These are phyloP conservation scores for Musca domestica DNA, from an alignment of 1,140 invertebrate genomes.

Conservation along the genomic window DNA sequence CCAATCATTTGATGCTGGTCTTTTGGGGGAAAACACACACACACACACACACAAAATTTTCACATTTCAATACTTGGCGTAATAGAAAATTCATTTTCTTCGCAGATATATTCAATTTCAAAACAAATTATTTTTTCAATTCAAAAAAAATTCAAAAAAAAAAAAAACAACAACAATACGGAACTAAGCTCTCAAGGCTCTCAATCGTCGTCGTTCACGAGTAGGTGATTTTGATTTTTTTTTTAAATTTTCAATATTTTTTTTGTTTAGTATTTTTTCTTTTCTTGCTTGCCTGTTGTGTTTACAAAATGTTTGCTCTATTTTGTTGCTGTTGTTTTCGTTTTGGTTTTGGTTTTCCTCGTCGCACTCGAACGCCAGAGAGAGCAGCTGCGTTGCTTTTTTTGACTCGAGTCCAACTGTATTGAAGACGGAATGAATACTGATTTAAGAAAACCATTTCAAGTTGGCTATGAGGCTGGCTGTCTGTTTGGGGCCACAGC, in stretches of 20 bases:
- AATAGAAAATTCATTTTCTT: background rate
- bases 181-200: conserved; percentile 2
- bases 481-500: background rate
- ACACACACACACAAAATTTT: too few species aligned
- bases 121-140: conserved; percentile 13
- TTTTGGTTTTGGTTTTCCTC: background rate
- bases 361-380: background rate
- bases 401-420: conserved; percentile 14
- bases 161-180: conserved; percentile 21
- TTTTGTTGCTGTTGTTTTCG: background rate
- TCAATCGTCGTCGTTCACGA: too few species aligned
- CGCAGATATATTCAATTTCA: too few species aligned
- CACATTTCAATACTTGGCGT: too few species aligned
- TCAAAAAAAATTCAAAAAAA: background rate
- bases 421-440: conserved; percentile 48
- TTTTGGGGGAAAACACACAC: too few species aligned
- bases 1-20: too few species aligned
- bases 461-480: conserved; percentile 32
- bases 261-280: too few species aligned
- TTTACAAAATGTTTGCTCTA: background rate
- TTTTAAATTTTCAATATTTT: too few species aligned
- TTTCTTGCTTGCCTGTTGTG: too few species aligned
- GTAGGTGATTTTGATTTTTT: too few species aligned
- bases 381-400: conserved; percentile 24
- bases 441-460: conserved; percentile 45